These are phyloP conservation scores for Cryptoleucopteryx plumbea DNA, from an alignment of 2,113 vertebrate species.

Conservation along the genomic window DNA sequence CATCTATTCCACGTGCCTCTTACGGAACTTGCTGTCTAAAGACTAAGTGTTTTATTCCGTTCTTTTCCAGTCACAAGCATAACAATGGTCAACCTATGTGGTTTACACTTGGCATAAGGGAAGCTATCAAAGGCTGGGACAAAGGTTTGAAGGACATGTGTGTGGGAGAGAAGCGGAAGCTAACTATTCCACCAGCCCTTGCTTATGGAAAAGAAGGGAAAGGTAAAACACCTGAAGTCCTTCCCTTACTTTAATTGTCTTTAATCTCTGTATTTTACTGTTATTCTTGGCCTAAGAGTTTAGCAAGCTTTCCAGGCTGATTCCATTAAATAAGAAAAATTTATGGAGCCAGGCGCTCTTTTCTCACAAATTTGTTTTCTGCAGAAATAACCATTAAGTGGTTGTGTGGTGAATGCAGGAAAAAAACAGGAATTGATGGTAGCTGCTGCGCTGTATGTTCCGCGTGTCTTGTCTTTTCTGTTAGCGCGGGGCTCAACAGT, in stretches of 20 bases:
- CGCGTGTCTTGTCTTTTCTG: not conserved
- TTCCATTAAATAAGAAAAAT: not conserved
- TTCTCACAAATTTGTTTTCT: not conserved
- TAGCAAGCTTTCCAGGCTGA: not conserved
- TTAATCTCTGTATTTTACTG: not conserved
- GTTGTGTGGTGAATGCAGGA: not conserved
- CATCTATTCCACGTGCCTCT: not conserved
- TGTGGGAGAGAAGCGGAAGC: constrained; percentile 87
- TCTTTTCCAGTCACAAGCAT: constrained; percentile 77
- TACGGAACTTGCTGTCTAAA: not conserved
- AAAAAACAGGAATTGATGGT: not conserved
- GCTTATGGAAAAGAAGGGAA: constrained; percentile 96
- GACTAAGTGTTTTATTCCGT: not conserved
- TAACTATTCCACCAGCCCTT: constrained; percentile 85
- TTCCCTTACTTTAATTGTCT: not conserved
- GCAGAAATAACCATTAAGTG: not conserved
- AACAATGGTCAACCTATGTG: constrained; percentile 91
- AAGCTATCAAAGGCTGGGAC: constrained; percentile 93
- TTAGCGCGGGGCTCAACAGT: not conserved
- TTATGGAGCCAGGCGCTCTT: not conserved
- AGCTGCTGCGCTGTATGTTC: not conserved
- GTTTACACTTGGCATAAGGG: constrained; percentile 92
- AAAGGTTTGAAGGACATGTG: constrained; percentile 92
- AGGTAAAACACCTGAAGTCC: constrained; percentile 73
- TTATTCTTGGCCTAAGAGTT: not conserved